A percentile compares a stretch with the other conserved stretches of the same genome.
phyloP scores from a whole-genome alignment of 2,888 invertebrate species.

The Neria commutata region DNA sequence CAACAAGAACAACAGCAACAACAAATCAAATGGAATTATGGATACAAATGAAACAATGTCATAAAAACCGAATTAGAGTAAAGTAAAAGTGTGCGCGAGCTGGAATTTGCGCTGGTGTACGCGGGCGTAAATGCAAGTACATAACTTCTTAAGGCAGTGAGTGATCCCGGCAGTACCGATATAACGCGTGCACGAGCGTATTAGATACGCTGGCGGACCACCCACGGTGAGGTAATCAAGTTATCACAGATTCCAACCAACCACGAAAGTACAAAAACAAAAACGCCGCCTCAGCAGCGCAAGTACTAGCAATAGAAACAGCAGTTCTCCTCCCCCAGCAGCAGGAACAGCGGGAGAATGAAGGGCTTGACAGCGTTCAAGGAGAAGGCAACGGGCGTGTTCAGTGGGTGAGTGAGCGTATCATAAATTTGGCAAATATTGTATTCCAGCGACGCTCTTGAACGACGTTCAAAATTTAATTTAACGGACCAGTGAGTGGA shows the following conservation, averaged over 20 bases:
- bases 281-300: constrained; percentile 22
- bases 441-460: constrained; percentile 27
- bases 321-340: constrained; percentile 15
- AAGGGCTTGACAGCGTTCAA: constrained; percentile 62
- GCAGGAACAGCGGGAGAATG: constrained; percentile 44
- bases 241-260: constrained; percentile 21
- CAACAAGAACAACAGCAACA: constrained; percentile 23
- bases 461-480: constrained; percentile 51
- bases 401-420: constrained; percentile 57
- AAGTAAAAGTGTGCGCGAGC: constrained; percentile 22
- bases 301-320: constrained; percentile 9
- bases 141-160: neutral
- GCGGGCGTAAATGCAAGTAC: constrained; percentile 23
- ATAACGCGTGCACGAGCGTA: constrained; percentile 10
- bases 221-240: constrained; percentile 26
- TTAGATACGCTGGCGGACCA: constrained; percentile 18
- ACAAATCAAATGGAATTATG: constrained; percentile 43
- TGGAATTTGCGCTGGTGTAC: constrained; percentile 39
- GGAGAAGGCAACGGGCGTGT: constrained; percentile 60
- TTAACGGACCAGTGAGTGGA: constrained; percentile 58
- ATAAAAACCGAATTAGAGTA: constrained; percentile 44
- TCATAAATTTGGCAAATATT: constrained; percentile 34
- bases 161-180: neutral
- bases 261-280: constrained; percentile 25
- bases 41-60: constrained; percentile 47